Conservation (phyloP, 2,888 invertebrate species). For the Pegoplata infirma region DNA sequence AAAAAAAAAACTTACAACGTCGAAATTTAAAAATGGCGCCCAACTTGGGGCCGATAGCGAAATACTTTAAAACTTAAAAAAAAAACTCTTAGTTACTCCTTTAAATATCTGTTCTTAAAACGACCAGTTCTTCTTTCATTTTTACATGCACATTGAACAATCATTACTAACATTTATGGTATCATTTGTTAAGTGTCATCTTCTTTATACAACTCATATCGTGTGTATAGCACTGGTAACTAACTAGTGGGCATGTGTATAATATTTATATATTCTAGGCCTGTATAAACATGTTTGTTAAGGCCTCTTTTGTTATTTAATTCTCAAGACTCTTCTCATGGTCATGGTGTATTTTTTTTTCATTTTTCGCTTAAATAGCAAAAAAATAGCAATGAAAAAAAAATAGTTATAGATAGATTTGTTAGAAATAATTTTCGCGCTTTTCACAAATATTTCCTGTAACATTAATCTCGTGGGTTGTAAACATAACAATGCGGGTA, state of each 20-base stretch:
- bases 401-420: slow-evolving; percentile 58
- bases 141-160: slow-evolving; percentile 41
- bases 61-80: too few relatives aligned
- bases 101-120: slow-evolving; percentile 4
- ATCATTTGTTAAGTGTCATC: slow-evolving; percentile 78
- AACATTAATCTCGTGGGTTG: slow-evolving; percentile 63
- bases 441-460: slow-evolving; percentile 63
- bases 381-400: background rate
- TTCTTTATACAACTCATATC: slow-evolving; percentile 50
- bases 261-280: too few relatives aligned
- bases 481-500: slow-evolving; percentile 57
- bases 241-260: slow-evolving; percentile 48
- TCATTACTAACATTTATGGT: slow-evolving; percentile 72
- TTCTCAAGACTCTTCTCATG: slow-evolving; percentile 16
- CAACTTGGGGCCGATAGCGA: too few relatives aligned
- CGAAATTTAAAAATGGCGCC: too few relatives aligned
- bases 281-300: slow-evolving; percentile 55
- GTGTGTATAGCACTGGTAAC: slow-evolving; percentile 40
- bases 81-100: too few relatives aligned
- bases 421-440: slow-evolving; percentile 63
- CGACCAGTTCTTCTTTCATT: slow-evolving; percentile 19
- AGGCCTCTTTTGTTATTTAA: slow-evolving; percentile 40
- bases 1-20: too few relatives aligned
- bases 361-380: slow-evolving; percentile 1
- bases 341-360: slow-evolving; percentile 7